These are phyloP conservation scores for Thecocarcelia acutangulata DNA, from an alignment of 2,888 invertebrate genomes.

Conservation along the genomic window DNA sequence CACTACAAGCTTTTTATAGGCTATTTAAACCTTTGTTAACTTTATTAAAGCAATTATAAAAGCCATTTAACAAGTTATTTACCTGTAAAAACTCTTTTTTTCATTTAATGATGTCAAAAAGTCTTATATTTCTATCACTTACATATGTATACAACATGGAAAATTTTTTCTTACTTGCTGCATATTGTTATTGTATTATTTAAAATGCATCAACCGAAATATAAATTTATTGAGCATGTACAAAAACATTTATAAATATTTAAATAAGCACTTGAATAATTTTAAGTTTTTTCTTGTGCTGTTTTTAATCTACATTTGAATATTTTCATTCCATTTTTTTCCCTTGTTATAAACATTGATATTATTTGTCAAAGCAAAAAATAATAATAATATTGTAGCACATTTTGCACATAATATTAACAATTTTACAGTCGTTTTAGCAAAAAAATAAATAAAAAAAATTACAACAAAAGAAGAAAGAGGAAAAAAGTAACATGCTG, in stretches of 20 bases:
- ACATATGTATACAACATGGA: too few relatives aligned
- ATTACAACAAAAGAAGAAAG: not conserved
- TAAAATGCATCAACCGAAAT: slow-evolving; percentile 11
- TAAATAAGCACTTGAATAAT: slow-evolving; percentile 45
- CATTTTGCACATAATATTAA: slow-evolving; percentile 52
- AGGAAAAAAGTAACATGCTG: slow-evolving; percentile 10
- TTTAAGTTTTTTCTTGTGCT: slow-evolving; percentile 20
- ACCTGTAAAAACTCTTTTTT: too few relatives aligned
- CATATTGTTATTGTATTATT: too few relatives aligned
- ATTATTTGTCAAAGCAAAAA: slow-evolving; percentile 1
- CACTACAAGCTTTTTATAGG: too few relatives aligned
- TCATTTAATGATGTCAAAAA: too few relatives aligned
- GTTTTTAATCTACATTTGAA: slow-evolving; percentile 32
- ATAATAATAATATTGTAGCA: slow-evolving; percentile 24
- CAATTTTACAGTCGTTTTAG: slow-evolving; percentile 52
- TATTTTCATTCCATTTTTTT: slow-evolving; percentile 2
- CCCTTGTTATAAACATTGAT: not conserved
- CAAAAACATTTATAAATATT: slow-evolving; percentile 56
- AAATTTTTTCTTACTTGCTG: too few relatives aligned
- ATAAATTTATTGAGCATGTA: slow-evolving; percentile 32
- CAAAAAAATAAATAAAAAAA: slow-evolving; percentile 6
- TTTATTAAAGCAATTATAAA: too few relatives aligned
- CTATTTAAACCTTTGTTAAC: too few relatives aligned
- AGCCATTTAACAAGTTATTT: too few relatives aligned
- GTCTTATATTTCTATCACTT: too few relatives aligned